Base-by-base conservation (phyloP, 2,797 vertebrate species). In the Characodon lateralis region DNA sequence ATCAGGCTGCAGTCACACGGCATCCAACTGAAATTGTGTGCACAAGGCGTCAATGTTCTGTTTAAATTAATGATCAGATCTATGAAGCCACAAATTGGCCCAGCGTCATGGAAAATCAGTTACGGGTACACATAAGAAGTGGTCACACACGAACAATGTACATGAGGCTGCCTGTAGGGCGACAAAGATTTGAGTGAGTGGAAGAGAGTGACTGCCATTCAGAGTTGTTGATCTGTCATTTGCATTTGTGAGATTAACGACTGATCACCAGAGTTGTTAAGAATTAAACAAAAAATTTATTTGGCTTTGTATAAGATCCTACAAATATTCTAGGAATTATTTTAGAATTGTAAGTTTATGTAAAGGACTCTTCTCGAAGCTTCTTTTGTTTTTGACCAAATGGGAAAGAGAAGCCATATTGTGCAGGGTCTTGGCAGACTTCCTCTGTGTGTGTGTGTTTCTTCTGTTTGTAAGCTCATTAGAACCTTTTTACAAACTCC, bases 61-160 rank as follows among this genome's bases (percentile, higher is more conserved):
- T 80, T 76, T 72, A 43, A 35, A 77, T 84, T 85, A 65, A 76
- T 59, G 35, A 85, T 81, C 55, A 71, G 35, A 77, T 84, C 83
- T 66, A 78, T 70, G 46, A 79, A 86, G 79, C 78, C 71, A 58
- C 80, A 83, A 43, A 79, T 72, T 73, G 71, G 39, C 61, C 80
- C 76, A 63, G 72, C 18, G 9, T 83, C 80, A 82, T 79, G 80
- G 85, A 82, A 85, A 89, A 77, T 80, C 71, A 50, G 39, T 79
- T 75, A 26, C 26, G 43, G 24, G 39, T 16, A 51, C 59, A 66
- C 35, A 41, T 12, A 35, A 70, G 63, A 53, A 61, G 50, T 61
- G 76, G 53, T 66, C 3, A n/a, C 63, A 5, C 31, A n/a, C 39
- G 2, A 20, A 7, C 2, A 6, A 46, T 65, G 65, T 48, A 53